Evolutionary conservation across 2,888 invertebrate species (phyloP).

Genomic region (Philhelius pedissequus): DNA sequence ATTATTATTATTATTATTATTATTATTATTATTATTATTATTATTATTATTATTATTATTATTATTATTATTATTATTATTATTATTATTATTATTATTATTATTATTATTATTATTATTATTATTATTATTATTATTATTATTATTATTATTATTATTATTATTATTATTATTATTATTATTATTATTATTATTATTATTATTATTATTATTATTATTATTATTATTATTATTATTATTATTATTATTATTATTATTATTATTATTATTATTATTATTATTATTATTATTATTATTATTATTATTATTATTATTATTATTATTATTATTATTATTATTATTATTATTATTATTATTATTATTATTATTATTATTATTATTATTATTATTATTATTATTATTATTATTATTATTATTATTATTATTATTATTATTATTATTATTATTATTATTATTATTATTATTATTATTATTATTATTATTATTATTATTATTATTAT

Average conservation of each 20-base stretch:
- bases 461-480: background rate
- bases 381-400: background rate
- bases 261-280: background rate
- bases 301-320: background rate
- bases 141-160: constrained; percentile 4
- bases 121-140: constrained; percentile 5
- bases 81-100: background rate
- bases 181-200: background rate
- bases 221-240: background rate
- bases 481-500: background rate
- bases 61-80: background rate
- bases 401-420: background rate
- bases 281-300: background rate
- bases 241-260: background rate
- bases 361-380: background rate
- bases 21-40: constrained; percentile 6
- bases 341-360: background rate
- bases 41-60: constrained; percentile 10
- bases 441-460: background rate
- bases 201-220: background rate
- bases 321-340: background rate
- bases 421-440: background rate
- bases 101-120: background rate
- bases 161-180: background rate
- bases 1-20: constrained; percentile 13